Base-by-base conservation (phyloP, 2,113 vertebrate genomes). In the Chaenogobius annularis region DNA sequence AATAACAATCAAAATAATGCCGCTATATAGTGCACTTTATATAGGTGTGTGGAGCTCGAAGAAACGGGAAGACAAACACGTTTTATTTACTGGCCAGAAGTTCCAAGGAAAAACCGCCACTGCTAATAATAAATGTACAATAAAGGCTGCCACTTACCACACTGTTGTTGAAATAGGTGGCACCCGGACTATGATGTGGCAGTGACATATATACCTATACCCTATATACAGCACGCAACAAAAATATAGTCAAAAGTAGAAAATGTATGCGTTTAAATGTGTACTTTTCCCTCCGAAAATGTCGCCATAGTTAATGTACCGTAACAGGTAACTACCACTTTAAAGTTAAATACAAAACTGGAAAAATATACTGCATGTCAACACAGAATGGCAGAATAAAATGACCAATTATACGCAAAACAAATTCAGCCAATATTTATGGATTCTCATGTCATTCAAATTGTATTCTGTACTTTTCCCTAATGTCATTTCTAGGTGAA, bases 271-370 rank as follows among this genome's bases (percentile, higher is more conserved):
- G 14, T 14, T 10, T 22, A 58, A 58, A 58, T 58, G 55, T 58
- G 13, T 58, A 58, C 26, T 23, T 58, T 26, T 58, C 22, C 55
- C 17, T 10, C 7, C 20, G 50, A 54, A 54, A 54, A 54, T 20
- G 50, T 54, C 50, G 19, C 50, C 50, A 26, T 7, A 23, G 55
- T 58, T 14, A 58, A 58, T 58, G 55, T 58, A 26, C 22, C 26
- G 22, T 58, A 58, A 58, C 55, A 58, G 23, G 55, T 58, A 58
- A 58, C 22, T 26, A 26, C 11, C 55, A 58, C 55, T 58, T 58
- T 58, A 26, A 58, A 58, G 55, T 26, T 58, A 23, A 26, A 58
- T 58, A 58, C 55, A 58, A 58, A 23, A 58, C 22, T 7, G 55
- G 11, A 22, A 14, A 23, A 26, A 22, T 14, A 26, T 58, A 58